Percentiles rank a stretch among this genome's conserved stretches.
Conservation (phyloP, 2,888 invertebrate genomes). For the Drosophila macrospina region DNA sequence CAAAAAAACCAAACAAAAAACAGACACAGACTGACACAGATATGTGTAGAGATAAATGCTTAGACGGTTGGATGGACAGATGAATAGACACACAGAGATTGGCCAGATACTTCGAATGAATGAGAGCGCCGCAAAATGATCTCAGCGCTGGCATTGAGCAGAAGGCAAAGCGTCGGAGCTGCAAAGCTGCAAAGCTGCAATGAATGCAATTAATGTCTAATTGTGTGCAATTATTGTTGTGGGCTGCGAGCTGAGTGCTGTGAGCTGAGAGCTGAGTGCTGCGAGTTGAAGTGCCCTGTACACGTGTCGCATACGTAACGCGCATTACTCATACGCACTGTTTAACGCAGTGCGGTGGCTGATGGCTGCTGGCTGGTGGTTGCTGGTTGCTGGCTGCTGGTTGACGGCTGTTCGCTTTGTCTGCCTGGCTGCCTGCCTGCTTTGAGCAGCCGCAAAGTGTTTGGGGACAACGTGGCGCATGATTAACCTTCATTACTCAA, state of each 20-base stretch:
- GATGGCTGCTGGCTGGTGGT: slow-evolving; percentile 8
- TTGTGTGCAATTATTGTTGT: slow-evolving; percentile 73
- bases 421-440: slow-evolving; percentile 37
- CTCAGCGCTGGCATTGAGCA: slow-evolving; percentile 57
- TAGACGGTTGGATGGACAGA: slow-evolving; percentile 14
- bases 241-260: background rate
- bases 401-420: too few species aligned
- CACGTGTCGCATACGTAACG: slow-evolving; percentile 75
- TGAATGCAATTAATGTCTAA: slow-evolving; percentile 78
- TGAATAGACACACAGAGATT: slow-evolving; percentile 10
- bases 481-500: slow-evolving; percentile 73
- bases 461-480: slow-evolving; percentile 59
- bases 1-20: slow-evolving; percentile 47
- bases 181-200: slow-evolving; percentile 23
- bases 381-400: slow-evolving; percentile 1
- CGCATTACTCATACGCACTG: slow-evolving; percentile 73
- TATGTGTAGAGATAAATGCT: slow-evolving; percentile 19
- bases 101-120: slow-evolving; percentile 15
- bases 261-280: background rate
- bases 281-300: slow-evolving; percentile 7
- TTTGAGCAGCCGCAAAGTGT: slow-evolving; percentile 48
- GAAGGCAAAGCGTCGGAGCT: background rate
- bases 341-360: slow-evolving; percentile 25
- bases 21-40: slow-evolving; percentile 43
- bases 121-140: slow-evolving; percentile 55